phyloP scores from a whole-genome alignment of 2,888 invertebrate genomes.

The Scaeva pyrastri region DNA sequence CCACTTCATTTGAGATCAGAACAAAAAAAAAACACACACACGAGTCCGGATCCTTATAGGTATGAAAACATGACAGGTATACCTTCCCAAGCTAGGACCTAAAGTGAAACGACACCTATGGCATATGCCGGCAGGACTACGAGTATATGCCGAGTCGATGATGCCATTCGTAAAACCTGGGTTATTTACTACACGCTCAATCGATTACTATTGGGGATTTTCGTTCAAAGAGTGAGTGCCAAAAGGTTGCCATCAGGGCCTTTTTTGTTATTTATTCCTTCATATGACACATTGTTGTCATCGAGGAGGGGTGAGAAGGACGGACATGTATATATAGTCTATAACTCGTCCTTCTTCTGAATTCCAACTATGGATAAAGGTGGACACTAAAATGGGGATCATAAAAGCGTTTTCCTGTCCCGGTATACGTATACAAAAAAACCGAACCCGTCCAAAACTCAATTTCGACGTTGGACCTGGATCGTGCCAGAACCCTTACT shows the following conservation, averaged over 20 bases:
- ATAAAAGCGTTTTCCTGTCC: conserved; percentile 62
- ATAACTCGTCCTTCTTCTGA: not conserved
- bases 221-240: conserved; percentile 3
- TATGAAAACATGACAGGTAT: conserved; percentile 1
- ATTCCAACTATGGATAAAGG: conserved; percentile 26
- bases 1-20: conserved; percentile 55
- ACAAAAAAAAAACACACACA: conserved; percentile 7
- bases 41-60: conserved; percentile 16
- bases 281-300: conserved; percentile 61
- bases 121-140: not conserved
- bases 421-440: not conserved
- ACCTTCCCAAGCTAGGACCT: not conserved
- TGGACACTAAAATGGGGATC: conserved; percentile 54
- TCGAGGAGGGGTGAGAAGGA: not conserved
- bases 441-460: no score
- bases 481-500: conserved; percentile 12
- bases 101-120: conserved; percentile 7
- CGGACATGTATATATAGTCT: not conserved
- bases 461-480: not conserved
- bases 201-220: conserved; percentile 31
- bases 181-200: conserved; percentile 47
- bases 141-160: no score
- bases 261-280: conserved; percentile 41
- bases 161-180: conserved; percentile 20
- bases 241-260: conserved; percentile 22